Conservation (phyloP, 2,888 invertebrate genomes). For the Limnephilus lunatus region DNA sequence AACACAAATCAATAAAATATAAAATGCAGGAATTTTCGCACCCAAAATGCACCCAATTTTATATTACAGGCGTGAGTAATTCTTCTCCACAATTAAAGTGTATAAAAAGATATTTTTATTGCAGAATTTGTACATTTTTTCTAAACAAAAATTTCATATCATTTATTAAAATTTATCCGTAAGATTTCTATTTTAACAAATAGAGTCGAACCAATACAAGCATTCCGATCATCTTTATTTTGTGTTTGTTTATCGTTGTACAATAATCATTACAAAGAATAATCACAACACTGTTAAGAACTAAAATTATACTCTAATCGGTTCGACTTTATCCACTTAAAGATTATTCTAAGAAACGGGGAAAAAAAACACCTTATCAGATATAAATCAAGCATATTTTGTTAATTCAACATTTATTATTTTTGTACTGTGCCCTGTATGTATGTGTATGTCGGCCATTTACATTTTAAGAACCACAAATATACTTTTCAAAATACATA, state of each 20-base stretch:
- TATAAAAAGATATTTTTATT: conserved; percentile 2
- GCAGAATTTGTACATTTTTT: neutral
- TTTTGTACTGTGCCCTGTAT: too few relatives aligned
- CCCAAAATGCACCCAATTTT: neutral
- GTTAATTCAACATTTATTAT: too few relatives aligned
- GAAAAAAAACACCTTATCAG: too few relatives aligned
- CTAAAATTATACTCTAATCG: too few relatives aligned
- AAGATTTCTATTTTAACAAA: neutral
- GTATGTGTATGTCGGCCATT: too few relatives aligned
- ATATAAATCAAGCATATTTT: too few relatives aligned
- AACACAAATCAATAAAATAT: neutral
- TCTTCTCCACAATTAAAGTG: neutral
- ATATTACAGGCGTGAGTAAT: neutral
- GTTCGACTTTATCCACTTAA: too few relatives aligned
- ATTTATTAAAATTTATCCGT: neutral
- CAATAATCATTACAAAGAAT: too few relatives aligned
- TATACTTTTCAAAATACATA: too few relatives aligned
- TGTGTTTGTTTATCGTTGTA: neutral
- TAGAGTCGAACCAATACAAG: neutral
- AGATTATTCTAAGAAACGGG: too few relatives aligned
- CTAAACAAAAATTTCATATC: neutral
- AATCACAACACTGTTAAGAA: too few relatives aligned
- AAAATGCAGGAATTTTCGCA: neutral
- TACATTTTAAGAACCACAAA: too few relatives aligned
- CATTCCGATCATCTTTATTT: neutral